Evolutionary conservation across 2,797 vertebrate genomes (phyloP).

Genomic region (Myiotriccus ornatus): DNA sequence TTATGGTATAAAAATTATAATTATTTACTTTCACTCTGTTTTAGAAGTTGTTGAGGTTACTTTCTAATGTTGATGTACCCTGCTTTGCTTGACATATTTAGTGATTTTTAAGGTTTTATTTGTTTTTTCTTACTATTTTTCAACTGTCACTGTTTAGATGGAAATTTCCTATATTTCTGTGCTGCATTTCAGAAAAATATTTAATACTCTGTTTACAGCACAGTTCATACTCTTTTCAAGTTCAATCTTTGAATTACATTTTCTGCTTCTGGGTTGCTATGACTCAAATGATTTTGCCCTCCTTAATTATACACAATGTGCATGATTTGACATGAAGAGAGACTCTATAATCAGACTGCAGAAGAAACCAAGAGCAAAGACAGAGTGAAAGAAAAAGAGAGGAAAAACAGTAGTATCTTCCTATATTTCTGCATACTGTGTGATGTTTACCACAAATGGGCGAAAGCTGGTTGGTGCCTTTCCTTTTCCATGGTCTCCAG

Average conservation of each 20-base stretch:
- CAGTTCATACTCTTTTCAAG: neutral
- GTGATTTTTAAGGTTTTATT: neutral
- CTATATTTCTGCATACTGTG: neutral
- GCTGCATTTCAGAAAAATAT: neutral
- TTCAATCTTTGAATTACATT: neutral
- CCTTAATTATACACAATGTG: no score
- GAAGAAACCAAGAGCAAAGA: neutral
- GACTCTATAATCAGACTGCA: neutral
- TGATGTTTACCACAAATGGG: neutral
- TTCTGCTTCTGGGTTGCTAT: neutral
- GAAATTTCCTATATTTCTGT: neutral
- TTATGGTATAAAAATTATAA: neutral
- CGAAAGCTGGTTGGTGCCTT: neutral
- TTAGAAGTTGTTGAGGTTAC: neutral
- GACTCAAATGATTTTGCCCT: neutral
- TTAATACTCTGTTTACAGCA: neutral
- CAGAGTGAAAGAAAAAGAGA: neutral
- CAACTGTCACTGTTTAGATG: neutral
- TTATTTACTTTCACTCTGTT: fast-evolving
- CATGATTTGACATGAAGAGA: neutral
- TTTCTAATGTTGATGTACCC: neutral
- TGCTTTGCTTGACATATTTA: neutral
- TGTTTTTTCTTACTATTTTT: neutral
- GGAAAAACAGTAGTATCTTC: neutral
- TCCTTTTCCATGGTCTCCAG: neutral